A percentile compares a stretch with the other conserved stretches of the same genome.
These are phyloP conservation scores for Bombus affinis DNA, from an alignment of 1,140 invertebrate genomes.

Conservation along the genomic window DNA sequence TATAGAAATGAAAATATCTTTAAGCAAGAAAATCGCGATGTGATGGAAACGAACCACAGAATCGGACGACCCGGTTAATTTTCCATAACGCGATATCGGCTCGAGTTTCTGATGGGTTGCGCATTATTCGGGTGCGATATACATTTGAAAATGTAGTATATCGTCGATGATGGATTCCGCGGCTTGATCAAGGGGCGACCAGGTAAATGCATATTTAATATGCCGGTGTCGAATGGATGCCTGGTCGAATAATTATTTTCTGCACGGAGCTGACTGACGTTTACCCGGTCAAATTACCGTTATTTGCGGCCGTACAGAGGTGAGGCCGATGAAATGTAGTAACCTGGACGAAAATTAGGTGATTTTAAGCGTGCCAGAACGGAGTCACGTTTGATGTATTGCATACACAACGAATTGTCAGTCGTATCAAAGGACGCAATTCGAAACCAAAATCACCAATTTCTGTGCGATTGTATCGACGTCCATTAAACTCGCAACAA, in stretches of 20 bases:
- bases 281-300: slow-evolving; percentile 50
- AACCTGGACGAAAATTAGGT: slow-evolving; percentile 47
- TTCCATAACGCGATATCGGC: not conserved
- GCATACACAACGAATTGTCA: slow-evolving; percentile 40
- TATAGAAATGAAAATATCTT: not conserved
- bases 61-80: not conserved
- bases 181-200: not conserved
- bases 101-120: not conserved
- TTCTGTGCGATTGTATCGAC: not conserved
- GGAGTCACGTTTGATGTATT: slow-evolving; percentile 33
- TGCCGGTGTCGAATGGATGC: slow-evolving; percentile 25
- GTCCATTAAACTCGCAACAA: not conserved
- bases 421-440: slow-evolving; percentile 41
- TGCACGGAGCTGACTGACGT: slow-evolving; percentile 34
- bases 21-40: not conserved
- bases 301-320: slow-evolving; percentile 39
- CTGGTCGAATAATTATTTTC: slow-evolving; percentile 60
- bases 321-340: slow-evolving; percentile 46
- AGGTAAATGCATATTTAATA: slow-evolving; percentile 62
- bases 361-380: slow-evolving; percentile 51
- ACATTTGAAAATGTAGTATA: slow-evolving; percentile 38
- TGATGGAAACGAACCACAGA: too few relatives aligned
- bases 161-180: slow-evolving; percentile 37
- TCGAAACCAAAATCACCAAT: slow-evolving; percentile 39
- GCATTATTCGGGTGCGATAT: slow-evolving; percentile 6